Evolutionary conservation across 1,140 invertebrate genomes (phyloP).

Genomic region (Manduca sexta): DNA sequence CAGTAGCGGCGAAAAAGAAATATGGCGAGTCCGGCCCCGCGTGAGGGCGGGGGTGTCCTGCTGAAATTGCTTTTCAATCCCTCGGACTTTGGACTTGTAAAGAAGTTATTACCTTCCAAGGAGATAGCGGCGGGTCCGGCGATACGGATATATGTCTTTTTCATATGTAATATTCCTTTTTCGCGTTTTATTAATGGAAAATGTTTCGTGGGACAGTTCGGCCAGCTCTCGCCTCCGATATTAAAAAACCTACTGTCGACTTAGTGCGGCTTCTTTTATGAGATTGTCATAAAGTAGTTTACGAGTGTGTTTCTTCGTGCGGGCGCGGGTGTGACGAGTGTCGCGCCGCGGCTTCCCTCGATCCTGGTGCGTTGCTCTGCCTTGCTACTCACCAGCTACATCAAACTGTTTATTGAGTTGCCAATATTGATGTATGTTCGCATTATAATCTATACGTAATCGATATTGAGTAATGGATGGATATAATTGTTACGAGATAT

Average conservation of each 20-base stretch:
- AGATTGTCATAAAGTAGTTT: slow-evolving; percentile 54
- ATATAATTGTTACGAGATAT: slow-evolving; percentile 30
- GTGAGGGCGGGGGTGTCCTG: slow-evolving; percentile 65
- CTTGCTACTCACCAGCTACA: not conserved
- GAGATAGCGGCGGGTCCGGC: slow-evolving; percentile 69
- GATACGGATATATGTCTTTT: slow-evolving; percentile 73
- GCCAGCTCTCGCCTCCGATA: slow-evolving; percentile 53
- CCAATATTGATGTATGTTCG: not conserved
- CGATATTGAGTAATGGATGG: slow-evolving; percentile 8
- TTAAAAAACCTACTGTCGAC: slow-evolving; percentile 58
- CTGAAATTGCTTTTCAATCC: slow-evolving; percentile 76
- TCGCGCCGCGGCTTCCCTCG: not conserved
- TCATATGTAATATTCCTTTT: slow-evolving; percentile 74
- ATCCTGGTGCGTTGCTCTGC: not conserved
- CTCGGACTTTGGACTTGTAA: slow-evolving; percentile 76
- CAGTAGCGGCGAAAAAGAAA: slow-evolving; percentile 71
- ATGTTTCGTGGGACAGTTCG: slow-evolving; percentile 68
- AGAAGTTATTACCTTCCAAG: slow-evolving; percentile 75
- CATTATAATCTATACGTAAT: slow-evolving; percentile 1
- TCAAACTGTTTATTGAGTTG: not conserved
- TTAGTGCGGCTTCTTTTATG: slow-evolving; percentile 57
- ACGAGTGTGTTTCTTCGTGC: slow-evolving; percentile 19
- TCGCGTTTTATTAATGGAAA: slow-evolving; percentile 74
- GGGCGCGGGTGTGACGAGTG: slow-evolving; percentile 10
- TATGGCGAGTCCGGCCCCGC: slow-evolving; percentile 64